Evolutionary conservation across 2,888 invertebrate species (phyloP).

Genomic region (Myathropa florea): DNA sequence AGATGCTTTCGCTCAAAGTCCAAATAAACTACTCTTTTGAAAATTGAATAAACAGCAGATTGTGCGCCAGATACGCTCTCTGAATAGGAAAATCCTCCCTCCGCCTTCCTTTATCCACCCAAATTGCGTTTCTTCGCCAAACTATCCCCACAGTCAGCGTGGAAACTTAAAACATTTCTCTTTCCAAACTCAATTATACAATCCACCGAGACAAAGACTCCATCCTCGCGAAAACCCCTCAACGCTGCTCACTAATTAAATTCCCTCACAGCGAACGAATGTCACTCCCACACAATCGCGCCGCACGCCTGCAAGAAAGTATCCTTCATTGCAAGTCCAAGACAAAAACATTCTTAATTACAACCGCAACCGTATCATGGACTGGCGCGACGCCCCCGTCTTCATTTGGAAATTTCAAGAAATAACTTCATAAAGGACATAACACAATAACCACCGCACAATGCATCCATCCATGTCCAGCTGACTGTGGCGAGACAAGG

Average conservation of each 20-base stretch:
- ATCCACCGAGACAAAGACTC: neutral
- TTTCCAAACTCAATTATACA: neutral
- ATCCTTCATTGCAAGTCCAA: neutral
- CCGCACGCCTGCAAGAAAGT: neutral
- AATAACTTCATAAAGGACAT: constrained; percentile 17
- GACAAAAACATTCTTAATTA: constrained; percentile 45
- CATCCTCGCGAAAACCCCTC: neutral
- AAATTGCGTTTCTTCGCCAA: neutral
- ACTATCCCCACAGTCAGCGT: neutral
- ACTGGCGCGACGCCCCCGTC: neutral
- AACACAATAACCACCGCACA: constrained; percentile 7
- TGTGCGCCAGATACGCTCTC: neutral
- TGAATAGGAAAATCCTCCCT: neutral
- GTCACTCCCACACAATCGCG: constrained; percentile 6
- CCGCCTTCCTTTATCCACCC: no score
- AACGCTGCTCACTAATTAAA: constrained; percentile 27
- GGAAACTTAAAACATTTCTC: neutral
- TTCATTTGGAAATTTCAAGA: constrained; percentile 36
- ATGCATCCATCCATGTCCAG: constrained; percentile 5
- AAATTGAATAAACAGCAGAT: neutral
- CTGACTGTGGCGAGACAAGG: neutral
- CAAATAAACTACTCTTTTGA: neutral
- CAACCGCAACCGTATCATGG: neutral
- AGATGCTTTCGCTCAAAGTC: neutral
- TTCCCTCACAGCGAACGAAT: constrained; percentile 1